A percentile compares a stretch with the other conserved stretches of the same genome.
Evolutionary conservation across 2,113 vertebrate genomes (phyloP).

Genomic region (Cavia porcellus): DNA sequence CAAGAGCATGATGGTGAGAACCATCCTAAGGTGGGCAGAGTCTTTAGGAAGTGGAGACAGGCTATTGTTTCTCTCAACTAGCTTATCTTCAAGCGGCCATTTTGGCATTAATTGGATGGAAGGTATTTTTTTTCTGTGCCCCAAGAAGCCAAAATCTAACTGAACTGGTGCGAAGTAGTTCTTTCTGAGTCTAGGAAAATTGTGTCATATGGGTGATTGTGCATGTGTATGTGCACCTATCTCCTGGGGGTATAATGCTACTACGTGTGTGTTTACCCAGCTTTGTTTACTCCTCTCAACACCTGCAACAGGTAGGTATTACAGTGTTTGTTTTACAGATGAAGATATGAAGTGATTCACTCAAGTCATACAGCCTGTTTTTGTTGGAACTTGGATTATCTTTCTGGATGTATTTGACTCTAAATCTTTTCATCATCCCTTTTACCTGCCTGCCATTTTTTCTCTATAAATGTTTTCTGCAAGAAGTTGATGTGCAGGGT

Average conservation of each 20-base stretch:
- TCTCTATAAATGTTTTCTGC: not conserved
- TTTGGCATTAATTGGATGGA: not conserved
- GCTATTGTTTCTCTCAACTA: not conserved
- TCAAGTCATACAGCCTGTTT: not conserved
- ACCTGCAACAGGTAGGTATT: conserved; percentile 73
- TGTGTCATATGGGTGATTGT: accelerated
- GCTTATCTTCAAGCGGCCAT: accelerated
- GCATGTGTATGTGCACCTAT: not conserved
- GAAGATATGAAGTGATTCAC: not conserved
- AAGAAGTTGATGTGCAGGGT: not conserved
- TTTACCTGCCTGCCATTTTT: not conserved
- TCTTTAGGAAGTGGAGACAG: accelerated
- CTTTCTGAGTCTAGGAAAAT: not conserved
- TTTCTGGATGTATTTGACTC: not conserved
- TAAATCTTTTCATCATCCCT: too few species aligned
- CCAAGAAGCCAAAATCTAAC: not conserved
- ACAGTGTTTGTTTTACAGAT: conserved; percentile 16
- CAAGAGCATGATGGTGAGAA: accelerated
- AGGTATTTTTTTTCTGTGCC: not conserved
- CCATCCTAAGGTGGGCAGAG: not conserved
- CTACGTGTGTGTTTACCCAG: not conserved
- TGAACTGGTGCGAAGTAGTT: not conserved
- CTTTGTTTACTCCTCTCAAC: not conserved
- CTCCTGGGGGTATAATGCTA: not conserved
- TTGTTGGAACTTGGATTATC: not conserved